Evolutionary conservation across 1,140 invertebrate species (phyloP), one percentile per base, ranked within the genome.

Genomic region (Saccostrea cuccullata): DNA sequence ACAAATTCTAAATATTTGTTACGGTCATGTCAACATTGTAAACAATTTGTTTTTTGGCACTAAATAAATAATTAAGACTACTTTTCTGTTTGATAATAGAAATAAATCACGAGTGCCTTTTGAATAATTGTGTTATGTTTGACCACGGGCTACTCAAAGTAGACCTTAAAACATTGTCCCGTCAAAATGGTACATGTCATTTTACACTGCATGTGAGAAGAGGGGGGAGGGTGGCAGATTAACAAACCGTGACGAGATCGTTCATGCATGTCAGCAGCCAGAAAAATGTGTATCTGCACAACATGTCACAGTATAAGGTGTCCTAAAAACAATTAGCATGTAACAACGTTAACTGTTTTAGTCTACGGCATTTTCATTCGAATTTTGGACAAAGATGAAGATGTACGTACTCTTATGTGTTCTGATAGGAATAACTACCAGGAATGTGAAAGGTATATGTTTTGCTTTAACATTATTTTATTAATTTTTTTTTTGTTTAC

Each of bases 21-120:
- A 15, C 23, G 30, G 70, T 17, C 23, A 77, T 77, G 70, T 77
- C 70, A 77, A 77, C 26, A 13, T 30, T 77, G 70, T 77, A 77
- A 77, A 77, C 70, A 77, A 77, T 77, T 77, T 77, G 70, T 77
- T 77, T 36, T 67, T 77, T 12, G 15, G 70, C 26, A 77, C 36
- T 15, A 30, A 77, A 36, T 30, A 77, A 77, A 77, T 77, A 13
- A 77, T 77, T 77, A 77, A 30, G 26, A 11, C 70, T 77, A 77
- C 26, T 36, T 13, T 77, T 77, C 26, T 30, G 23, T 30, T 30
- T 26, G 70, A 77, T 77, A 36, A 77, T 26, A 13, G 26, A 77
- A 40, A 77, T 77, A 77, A 77, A 77, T 77, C 26, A 77, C 26
- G 26, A 77, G 26, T 12, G 70, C 15, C 70, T 26, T 15, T 30